Conservation (phyloP, 2,888 invertebrate genomes). For the Fragum sueziense region DNA sequence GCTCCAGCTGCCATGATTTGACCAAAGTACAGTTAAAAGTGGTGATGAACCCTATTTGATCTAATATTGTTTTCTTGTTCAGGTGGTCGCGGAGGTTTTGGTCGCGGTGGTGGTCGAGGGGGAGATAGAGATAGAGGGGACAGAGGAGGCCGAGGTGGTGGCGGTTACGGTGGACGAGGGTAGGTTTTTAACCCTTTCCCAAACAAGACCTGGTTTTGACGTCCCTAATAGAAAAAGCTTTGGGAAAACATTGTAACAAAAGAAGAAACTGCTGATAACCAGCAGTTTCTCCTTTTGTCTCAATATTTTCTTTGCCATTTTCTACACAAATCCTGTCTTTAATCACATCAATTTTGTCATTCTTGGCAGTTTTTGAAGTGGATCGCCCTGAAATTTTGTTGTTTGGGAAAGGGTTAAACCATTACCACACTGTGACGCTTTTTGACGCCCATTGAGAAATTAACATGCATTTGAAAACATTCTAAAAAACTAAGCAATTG, state of each 20-base stretch:
- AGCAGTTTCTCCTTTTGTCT: background rate
- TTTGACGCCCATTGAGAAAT: background rate
- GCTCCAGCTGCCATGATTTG: too few relatives aligned
- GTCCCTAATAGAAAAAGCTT: too few relatives aligned
- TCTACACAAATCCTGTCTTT: too few relatives aligned
- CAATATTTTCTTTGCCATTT: background rate
- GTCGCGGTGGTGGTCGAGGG: constrained; percentile 38
- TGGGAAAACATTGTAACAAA: too few relatives aligned
- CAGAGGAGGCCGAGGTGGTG: constrained; percentile 19
- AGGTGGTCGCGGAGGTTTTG: constrained; percentile 77
- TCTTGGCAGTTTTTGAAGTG: too few relatives aligned
- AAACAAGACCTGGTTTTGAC: too few relatives aligned
- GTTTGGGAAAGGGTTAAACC: too few relatives aligned
- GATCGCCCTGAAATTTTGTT: too few relatives aligned
- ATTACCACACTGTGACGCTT: too few relatives aligned
- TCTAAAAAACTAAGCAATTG: background rate
- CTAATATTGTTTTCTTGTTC: too few relatives aligned
- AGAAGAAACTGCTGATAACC: too few relatives aligned
- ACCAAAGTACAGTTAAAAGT: background rate
- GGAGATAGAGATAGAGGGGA: constrained; percentile 20
- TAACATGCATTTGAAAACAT: background rate
- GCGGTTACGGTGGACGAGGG: constrained; percentile 16
- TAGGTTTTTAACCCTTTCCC: constrained; percentile 16
- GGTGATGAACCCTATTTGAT: background rate
- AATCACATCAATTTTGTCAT: too few relatives aligned